Evolutionary conservation across 2,888 invertebrate species (phyloP), one percentile per base, ranked within the genome.

Genomic region (Pachydiplax longipennis): DNA sequence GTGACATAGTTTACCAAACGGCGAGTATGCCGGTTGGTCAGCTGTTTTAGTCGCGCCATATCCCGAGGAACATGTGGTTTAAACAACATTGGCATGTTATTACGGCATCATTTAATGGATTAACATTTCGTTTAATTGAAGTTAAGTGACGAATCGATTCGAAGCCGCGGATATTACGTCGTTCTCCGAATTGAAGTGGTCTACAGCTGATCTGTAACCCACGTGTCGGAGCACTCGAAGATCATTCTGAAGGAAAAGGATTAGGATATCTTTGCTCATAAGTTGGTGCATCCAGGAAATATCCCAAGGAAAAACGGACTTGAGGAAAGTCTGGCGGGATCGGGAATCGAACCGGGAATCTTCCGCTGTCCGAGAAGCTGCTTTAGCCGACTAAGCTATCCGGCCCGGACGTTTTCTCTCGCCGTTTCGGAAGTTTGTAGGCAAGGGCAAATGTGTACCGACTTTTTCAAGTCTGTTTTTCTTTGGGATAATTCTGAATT

Each of bases 11-110:
- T 87, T 10, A 40, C 87, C 87, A 22, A 22, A 37, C 35, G 61
- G 87, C 61, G 37, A 22, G 65, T 61, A 61, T 87, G 87, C 87
- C 87, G 61, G 87, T 87, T 58, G 87, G 87, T 87, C 87, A 87
- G 87, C 87, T 87, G 87, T 87, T 87, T 87, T 61, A 61, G 87
- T 87, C 61, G 87, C 87, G 87, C 87, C 87, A 87, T 87, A 37
- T 87, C 61, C 87, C 87, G 61, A 61, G 31, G 87, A 87, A 87
- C 87, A 87, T 87, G 87, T 87, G 87, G n/a, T 61, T 37, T 65
- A 37, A 87, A 87, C 61, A 37, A 25, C 87, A 35, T 87, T 61
- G 87, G 37, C 37, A 87, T 87, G 87, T 87, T 61, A 61, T 87
- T 87, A 87, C 58, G 61, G 65, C 31, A 61, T 87, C n/a, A 61